Base-by-base conservation (phyloP, 2,888 invertebrate genomes). In the Diplolepis rosae region DNA sequence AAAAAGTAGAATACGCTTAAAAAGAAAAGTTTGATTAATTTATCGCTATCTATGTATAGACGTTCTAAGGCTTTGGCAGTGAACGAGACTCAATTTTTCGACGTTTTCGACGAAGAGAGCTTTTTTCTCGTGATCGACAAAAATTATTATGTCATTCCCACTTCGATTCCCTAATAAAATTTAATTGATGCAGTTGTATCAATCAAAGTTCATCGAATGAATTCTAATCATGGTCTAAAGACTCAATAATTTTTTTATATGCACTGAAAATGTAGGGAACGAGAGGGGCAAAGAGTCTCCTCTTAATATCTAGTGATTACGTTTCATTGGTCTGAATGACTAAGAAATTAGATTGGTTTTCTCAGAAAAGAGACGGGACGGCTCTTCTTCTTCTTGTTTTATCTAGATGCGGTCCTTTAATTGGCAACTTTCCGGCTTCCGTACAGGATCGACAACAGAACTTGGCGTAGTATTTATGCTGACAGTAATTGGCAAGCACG, bases 391-490 rank as follows among this genome's bases (percentile, higher is more conserved):
- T 85, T 67, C 79, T 82, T 48, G 78, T 73, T 42, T 79, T 80
- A 27, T 88, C 85, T 30, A 90, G 82, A 79, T 91, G 90, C 4
- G 90, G 89, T 50, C 90, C 90, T 74, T 87, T 85, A 3, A 88
- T 82, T 18, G 91, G 90, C 72, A 96, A 89, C 85, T 94, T 94
- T 0, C 96, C 96, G 0, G 96, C 96, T 86, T 95, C 91, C 73
- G 96, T 95, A 88, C 98, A 98, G 1, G 97, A 96, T 87, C 94
- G 93, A 90, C 98, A 98, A 89, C 98, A 98, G 92, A 97, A 97
- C 89, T 92, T 92, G 77, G 96, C 96, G 89, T 98, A 98, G 90
- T 97, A 98, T 78, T 92, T 91, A 90, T 98, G 96, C n/a, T 91
- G 90, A 88, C 98, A 98, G 88, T 94, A 96, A 70, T 92, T 92